Evolutionary conservation across 1,140 invertebrate species (phyloP).

Genomic region (Drosophila willistoni): DNA sequence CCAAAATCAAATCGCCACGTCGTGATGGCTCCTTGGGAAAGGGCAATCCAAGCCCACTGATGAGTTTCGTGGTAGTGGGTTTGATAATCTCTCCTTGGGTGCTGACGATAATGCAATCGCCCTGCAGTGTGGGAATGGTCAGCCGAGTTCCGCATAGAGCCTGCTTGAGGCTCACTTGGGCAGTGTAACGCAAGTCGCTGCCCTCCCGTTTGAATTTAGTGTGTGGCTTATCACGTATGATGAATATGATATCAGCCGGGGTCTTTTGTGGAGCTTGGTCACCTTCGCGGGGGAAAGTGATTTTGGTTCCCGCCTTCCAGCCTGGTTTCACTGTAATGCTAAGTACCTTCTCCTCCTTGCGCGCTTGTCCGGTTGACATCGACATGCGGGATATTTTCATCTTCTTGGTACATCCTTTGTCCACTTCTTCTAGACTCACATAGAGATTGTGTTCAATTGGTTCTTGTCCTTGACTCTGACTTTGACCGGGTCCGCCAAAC

Average conservation of each 20-base stretch:
- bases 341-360: slow-evolving; percentile 95
- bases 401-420: slow-evolving; percentile 93
- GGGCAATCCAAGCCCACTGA: slow-evolving; percentile 93
- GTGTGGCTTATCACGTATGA: slow-evolving; percentile 96
- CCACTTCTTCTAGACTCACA: slow-evolving; percentile 92
- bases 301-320: slow-evolving; percentile 97
- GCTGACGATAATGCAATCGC: slow-evolving; percentile 88
- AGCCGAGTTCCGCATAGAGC: slow-evolving; percentile 91
- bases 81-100: slow-evolving; percentile 91
- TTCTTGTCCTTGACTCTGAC: slow-evolving; percentile 71
- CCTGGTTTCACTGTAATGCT: slow-evolving; percentile 96
- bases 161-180: slow-evolving; percentile 91
- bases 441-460: slow-evolving; percentile 94
- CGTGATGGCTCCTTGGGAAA: slow-evolving; percentile 92
- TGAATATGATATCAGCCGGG: slow-evolving; percentile 97
- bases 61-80: slow-evolving; percentile 90
- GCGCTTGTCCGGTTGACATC: slow-evolving; percentile 85
- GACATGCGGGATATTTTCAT: slow-evolving; percentile 97
- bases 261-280: slow-evolving; percentile 94
- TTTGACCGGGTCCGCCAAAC: slow-evolving; percentile 78
- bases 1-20: slow-evolving; percentile 93
- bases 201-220: slow-evolving; percentile 93
- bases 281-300: slow-evolving; percentile 96
- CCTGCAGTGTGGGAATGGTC: slow-evolving; percentile 91
- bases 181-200: slow-evolving; percentile 91